Base-by-base conservation (phyloP, 2,888 invertebrate species). In the Molanna angustata region DNA sequence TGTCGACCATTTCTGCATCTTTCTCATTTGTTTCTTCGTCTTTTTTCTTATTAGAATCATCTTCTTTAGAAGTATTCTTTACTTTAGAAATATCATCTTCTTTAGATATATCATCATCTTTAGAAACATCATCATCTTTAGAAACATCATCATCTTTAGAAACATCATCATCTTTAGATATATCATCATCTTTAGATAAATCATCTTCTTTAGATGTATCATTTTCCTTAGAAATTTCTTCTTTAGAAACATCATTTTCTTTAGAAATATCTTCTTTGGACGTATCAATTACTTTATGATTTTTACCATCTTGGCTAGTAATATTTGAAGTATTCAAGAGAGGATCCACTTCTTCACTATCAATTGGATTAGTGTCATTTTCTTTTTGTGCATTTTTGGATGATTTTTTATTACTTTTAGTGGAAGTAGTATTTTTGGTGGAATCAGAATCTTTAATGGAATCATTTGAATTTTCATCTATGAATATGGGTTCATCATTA, bases 381-480 rank as follows among this genome's bases (percentile, higher is more conserved):
- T 45, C 35, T 18, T 45, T 32, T 6, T 32, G 18, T n/a, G 19
- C 13, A 45, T 14, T 45, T 19, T 18, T 32, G 2, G n/a, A n/a
- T n/a, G n/a, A n/a, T n/a, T 31, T 20, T 11, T 44, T 27, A 17
- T n/a, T n/a, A n/a, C n/a, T n/a, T n/a, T n/a, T n/a, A n/a, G n/a
- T n/a, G n/a, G n/a, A n/a, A n/a, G n/a, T n/a, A n/a, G n/a, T n/a
- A n/a, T n/a, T n/a, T n/a, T n/a, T n/a, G n/a, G n/a, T n/a, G n/a
- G n/a, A n/a, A 27, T 48, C 48, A 40, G 48, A n/a, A 16, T 44
- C 31, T 39, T 42, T 51, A 2, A 62, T 67, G 2, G 74, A 74
- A 40, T 76, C 76, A n/a, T 69, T 60, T 0, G 76, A 77, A 63
- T 76, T 75, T 62, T 78, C 76, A 59, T 78, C 77, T 40, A 79